These are phyloP conservation scores for Thripadectes ignobilis DNA, from an alignment of 2,797 vertebrate species.

Conservation along the genomic window DNA sequence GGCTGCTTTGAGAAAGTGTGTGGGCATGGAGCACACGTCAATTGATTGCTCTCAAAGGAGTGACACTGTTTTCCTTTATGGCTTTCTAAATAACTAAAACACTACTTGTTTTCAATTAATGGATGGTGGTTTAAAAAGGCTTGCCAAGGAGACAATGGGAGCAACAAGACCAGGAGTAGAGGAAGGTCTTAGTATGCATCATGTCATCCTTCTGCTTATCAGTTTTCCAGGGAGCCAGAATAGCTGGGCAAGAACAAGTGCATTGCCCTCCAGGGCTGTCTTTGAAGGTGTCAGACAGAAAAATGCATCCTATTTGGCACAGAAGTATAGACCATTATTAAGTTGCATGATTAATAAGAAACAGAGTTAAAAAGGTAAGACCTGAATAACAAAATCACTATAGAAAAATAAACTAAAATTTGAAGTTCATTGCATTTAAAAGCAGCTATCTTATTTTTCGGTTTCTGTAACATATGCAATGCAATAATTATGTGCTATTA, in stretches of 20 bases:
- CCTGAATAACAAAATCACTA: background rate
- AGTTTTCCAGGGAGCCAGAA: background rate
- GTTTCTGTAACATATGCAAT: background rate
- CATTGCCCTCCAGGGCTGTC: background rate
- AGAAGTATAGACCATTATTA: background rate
- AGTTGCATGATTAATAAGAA: background rate
- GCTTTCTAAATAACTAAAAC: slow-evolving; percentile 24
- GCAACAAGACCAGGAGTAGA: background rate
- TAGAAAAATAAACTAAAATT: background rate
- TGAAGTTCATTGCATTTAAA: background rate
- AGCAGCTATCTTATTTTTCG: background rate
- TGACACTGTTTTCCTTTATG: background rate
- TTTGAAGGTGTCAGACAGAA: background rate
- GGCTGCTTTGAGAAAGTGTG: background rate
- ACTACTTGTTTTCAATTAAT: background rate
- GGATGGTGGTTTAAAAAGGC: background rate
- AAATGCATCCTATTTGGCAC: background rate
- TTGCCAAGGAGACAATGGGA: background rate
- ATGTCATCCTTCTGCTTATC: background rate
- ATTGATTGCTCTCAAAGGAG: background rate
- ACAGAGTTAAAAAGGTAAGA: background rate
- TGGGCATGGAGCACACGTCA: background rate
- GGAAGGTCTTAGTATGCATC: background rate
- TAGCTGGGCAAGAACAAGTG: background rate
- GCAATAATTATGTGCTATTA: background rate